A percentile compares a stretch with the other conserved stretches of the same genome.
Evolutionary conservation across 2,888 invertebrate genomes (phyloP).

Genomic region (Chaitophorus viminalis): DNA sequence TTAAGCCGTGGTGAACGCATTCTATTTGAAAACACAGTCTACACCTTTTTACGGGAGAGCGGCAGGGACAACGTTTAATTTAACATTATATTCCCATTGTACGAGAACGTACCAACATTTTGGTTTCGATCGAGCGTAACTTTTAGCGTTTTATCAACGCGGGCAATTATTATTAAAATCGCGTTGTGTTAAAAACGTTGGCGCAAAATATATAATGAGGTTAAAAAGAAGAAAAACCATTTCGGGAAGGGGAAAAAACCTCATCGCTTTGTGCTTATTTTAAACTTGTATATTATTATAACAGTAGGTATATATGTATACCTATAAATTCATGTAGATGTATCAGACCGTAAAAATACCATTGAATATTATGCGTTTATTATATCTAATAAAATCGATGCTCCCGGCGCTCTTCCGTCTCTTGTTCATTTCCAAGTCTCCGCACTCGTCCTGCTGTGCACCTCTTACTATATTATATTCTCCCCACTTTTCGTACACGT

Average conservation of each 20-base stretch:
- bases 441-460: background rate
- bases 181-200: background rate
- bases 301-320: background rate
- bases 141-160: background rate
- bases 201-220: background rate
- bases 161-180: background rate
- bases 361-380: background rate
- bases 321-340: no score
- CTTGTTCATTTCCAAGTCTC: background rate
- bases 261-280: no score
- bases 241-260: background rate
- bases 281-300: background rate
- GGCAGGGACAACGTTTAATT: background rate
- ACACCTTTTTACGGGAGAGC: background rate
- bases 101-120: background rate
- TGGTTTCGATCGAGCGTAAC: background rate
- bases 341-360: background rate
- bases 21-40: no score
- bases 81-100: background rate
- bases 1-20: no score
- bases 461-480: background rate
- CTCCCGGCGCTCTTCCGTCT: background rate
- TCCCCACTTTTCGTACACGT: no score
- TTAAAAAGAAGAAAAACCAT: background rate
- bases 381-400: background rate